Base-by-base conservation (phyloP, 2,113 vertebrate genomes). In the Syngnathus floridae region DNA sequence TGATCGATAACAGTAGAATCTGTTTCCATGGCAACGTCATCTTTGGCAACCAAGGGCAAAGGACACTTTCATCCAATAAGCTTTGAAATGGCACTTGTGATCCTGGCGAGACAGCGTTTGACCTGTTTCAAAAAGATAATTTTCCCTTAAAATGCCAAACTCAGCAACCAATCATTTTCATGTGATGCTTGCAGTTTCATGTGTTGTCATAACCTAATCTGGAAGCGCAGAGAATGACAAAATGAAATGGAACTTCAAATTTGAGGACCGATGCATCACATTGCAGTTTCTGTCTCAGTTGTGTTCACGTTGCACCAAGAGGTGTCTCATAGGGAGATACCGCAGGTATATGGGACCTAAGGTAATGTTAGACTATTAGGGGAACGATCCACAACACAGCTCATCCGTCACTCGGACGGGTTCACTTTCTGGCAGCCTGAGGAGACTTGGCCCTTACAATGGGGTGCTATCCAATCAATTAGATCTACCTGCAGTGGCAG, bases 11-110 rank as follows among this genome's bases (percentile, higher is more conserved):
- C 83, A 97, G 92, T 76, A 96, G 81, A 90, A 93, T 77, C 83
- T 90, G 93, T 92, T 92, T 92, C 95, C 95, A 95, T 90, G 92
- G 91, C 86, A 94, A 92, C 92, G 85, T 87, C 95, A 96, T 97
- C 92, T 93, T 93, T 92, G 88, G 88, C 69, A 81, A 71, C 89
- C 86, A 82, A 71, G 87, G 88, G 79, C 87, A 88, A 89, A 88
- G 82, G 86, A 77, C 82, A 74, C 77, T 90, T 84, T 89, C 86
- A 83, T 87, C 86, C 88, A 88, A 90, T 82, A 89, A 87, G 90
- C 74, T 83, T 84, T 77, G 83, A 91, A 81, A 69, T 77, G 66
- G 75, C 84, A 82, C 60, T 75, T 70, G 89, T 79, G 75, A 85
- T 84, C 54, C 76, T 81, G 81, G 62, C 58, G 82, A 86, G 78